Evolutionary conservation across 2,797 vertebrate genomes (phyloP), one percentile per base, ranked within the genome.

Genomic region (Parambassis ranga): DNA sequence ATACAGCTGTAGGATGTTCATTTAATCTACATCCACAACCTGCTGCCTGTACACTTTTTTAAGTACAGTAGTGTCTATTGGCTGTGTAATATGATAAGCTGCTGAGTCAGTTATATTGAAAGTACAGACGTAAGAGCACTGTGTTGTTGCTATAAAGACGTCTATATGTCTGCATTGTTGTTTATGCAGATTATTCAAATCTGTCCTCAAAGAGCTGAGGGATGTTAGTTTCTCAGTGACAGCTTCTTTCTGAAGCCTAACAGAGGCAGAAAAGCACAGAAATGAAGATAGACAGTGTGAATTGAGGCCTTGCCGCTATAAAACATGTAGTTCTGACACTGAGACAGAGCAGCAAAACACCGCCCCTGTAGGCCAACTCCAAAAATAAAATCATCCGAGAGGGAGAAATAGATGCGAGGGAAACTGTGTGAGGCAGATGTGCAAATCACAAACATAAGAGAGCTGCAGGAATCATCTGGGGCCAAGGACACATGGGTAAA

Each of bases 391-490:
- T 24, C 10, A 0, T 24, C 38, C 9, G 14, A 47, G 41, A 30
- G 15, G 36, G 24, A 65, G 36, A 37, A 65, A 46, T 48, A n/a
- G 47, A 52, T 51, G 19, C 31, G 44, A 36, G 38, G 9, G 23
- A 64, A 71, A 52, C 39, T 60, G 49, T 77, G 71, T 3, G 10
- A 43, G 46, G 53, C 71, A 79, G 73, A 79, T 82, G 79, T 82
- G 73, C 39, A 62, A 81, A 65, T 72, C 16, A 6, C 51, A 71
- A 70, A 65, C 75, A 75, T 42, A 20, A 59, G 31, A 49, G 31
- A 38, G 46, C 39, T 18, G 50, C 62, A 57, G 57, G 61, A 77
- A 77, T 65, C 32, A 30, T 71, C 32, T 43, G 39, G 65, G 50
- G 71, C 55, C 64, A 60, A 55, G 22, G 53, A 52, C 59, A 37